Percentiles rank a stretch among this genome's conserved stretches.
phyloP scores from a whole-genome alignment of 2,113 vertebrate genomes.

The Cairina moschata region DNA sequence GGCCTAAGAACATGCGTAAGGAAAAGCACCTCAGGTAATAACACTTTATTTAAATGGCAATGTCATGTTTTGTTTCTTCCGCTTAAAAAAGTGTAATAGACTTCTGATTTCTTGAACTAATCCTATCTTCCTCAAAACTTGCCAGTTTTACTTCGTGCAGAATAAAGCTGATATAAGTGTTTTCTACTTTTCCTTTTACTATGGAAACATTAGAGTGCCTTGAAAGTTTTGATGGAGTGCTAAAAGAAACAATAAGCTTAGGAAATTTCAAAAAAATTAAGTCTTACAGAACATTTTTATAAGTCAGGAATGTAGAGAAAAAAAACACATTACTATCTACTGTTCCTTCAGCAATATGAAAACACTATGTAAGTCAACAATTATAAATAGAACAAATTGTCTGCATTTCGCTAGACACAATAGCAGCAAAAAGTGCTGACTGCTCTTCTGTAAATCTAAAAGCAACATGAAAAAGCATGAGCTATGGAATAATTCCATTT shows the following conservation, averaged over 20 bases:
- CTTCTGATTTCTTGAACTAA: too few relatives aligned
- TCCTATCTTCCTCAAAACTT: not conserved
- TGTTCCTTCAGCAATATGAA: not conserved
- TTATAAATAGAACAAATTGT: not conserved
- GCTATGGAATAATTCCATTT: not conserved
- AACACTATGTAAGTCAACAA: not conserved
- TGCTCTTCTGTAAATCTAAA: not conserved
- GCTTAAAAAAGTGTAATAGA: not conserved
- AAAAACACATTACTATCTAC: not conserved
- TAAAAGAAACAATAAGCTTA: not conserved
- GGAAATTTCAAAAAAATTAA: not conserved
- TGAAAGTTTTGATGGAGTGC: not conserved
- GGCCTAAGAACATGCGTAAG: not conserved
- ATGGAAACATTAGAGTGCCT: not conserved
- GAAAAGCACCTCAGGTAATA: not conserved
- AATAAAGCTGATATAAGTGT: not conserved
- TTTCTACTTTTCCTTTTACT: not conserved
- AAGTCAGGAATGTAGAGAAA: too few relatives aligned
- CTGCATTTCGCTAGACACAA: not conserved
- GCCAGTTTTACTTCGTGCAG: not conserved
- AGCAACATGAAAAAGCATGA: accelerated
- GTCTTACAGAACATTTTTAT: accelerated
- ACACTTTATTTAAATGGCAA: not conserved
- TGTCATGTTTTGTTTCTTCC: not conserved
- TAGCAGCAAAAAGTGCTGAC: not conserved